Evolutionary conservation across 1,140 invertebrate species (phyloP).

Genomic region (Brachionus paranguensis): DNA sequence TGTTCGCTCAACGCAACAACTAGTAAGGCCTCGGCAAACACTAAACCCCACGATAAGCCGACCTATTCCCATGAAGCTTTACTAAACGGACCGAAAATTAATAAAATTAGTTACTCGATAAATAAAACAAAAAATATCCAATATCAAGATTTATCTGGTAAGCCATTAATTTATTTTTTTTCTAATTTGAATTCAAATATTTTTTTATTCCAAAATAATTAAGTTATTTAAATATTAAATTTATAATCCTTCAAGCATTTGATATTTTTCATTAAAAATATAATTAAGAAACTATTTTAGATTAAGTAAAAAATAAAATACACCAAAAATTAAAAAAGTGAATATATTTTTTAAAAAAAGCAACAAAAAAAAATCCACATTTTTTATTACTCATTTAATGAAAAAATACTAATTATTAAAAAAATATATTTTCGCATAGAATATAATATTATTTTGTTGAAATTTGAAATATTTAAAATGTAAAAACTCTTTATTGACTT

Average conservation of each 20-base stretch:
- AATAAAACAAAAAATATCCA: not conserved
- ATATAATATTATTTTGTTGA: too few relatives aligned
- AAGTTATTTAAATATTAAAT: not conserved
- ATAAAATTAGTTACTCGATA: not conserved
- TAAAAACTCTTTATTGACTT: too few relatives aligned
- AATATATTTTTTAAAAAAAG: too few relatives aligned
- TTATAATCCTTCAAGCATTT: not conserved
- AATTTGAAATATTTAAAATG: too few relatives aligned
- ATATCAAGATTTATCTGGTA: slow-evolving; percentile 1
- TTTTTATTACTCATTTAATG: too few relatives aligned
- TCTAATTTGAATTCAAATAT: not conserved
- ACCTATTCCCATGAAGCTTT: not conserved
- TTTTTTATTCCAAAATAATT: not conserved
- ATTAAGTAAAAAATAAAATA: too few relatives aligned
- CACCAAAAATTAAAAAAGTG: too few relatives aligned
- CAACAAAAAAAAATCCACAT: too few relatives aligned
- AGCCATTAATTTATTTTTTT: not conserved
- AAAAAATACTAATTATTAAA: too few relatives aligned
- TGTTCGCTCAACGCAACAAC: not conserved
- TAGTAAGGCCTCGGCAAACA: not conserved
- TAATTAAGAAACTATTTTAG: too few relatives aligned
- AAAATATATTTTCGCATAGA: too few relatives aligned
- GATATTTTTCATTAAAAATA: too few relatives aligned
- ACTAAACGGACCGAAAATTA: not conserved
- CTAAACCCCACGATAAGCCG: not conserved